A percentile compares a stretch with the other conserved stretches of the same genome.
phyloP scores from a whole-genome alignment of 2,113 vertebrate genomes.

The Saiga tatarica region DNA sequence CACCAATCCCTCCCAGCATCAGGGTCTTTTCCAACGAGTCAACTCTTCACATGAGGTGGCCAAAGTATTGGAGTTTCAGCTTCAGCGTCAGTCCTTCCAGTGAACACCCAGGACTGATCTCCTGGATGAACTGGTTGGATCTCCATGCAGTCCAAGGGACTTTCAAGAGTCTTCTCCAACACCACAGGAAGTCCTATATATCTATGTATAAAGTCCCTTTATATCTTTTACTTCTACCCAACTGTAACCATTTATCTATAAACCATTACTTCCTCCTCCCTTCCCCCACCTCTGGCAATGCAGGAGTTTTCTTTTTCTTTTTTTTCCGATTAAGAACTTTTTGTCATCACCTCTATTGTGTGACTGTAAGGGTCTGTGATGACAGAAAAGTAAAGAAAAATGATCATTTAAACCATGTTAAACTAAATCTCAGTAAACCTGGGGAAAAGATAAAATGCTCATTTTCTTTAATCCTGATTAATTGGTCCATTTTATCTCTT shows the following conservation, averaged over 20 bases:
- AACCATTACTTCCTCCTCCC: neutral
- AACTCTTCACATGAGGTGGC: accelerated
- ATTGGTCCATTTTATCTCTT: neutral
- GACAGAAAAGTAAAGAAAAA: neutral
- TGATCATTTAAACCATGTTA: neutral
- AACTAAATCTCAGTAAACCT: neutral
- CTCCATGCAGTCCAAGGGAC: no score
- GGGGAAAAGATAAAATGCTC: neutral
- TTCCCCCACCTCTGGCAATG: neutral
- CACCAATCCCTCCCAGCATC: no score
- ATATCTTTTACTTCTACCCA: neutral
- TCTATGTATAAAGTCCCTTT: neutral
- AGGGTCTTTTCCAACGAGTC: no score
- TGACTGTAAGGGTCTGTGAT: neutral
- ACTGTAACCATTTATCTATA: neutral
- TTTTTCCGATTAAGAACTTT: neutral
- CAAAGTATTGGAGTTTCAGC: no score
- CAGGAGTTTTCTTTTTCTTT: neutral
- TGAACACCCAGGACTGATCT: no score
- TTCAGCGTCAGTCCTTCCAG: neutral
- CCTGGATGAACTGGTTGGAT: no score
- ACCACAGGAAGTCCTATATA: neutral
- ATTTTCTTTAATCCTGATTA: neutral
- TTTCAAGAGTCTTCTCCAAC: no score
- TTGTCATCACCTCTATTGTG: neutral